Evolutionary conservation across 2,888 invertebrate genomes (phyloP), one percentile per base, ranked within the genome.

Genomic region (Odontocolon sp.): DNA sequence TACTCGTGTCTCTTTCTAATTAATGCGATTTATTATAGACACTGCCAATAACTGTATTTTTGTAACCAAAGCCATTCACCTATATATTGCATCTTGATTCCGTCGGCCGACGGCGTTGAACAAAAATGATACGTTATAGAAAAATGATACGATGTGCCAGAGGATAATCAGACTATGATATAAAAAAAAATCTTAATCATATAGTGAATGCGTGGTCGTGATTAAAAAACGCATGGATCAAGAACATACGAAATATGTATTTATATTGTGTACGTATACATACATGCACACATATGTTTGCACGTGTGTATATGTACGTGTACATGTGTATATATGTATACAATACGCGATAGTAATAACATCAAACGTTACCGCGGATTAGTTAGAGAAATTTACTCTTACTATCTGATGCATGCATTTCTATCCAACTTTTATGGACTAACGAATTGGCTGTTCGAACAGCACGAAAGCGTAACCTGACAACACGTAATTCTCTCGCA

Each of bases 401-500:
- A 50, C 38, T 68, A 47, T 67, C 47, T 36, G 54, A 11, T 38
- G 66, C 59, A 50, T 26, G 61, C 42, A 42, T 18, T 67, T 71
- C 31, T 66, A 77, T 77, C 57, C 56, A 77, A 77, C 59, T 47
- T 68, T 72, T 33, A 63, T 68, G 63, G 56, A 68, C 72, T 56
- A 72, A 77, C 63, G 77, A 77, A 77, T 77, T 38, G 63, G 56
- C 36, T 56, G 21, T 56, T 66, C 54, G 66, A 21, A 76, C 63
- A 63, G 63, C 61, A 77, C 57, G 77, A 77, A 77, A 77, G 77
- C 77, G 77, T 77, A 57, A 72, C 77, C 56, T 63, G 50, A 3
- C 36, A 68, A 68, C 77, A 77, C 77, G 77, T 77, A 67, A 71
- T n/a, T n/a, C 21, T 33, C 57, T 40, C 57, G 57, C 26, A 14